Percentiles rank a stretch among this genome's conserved stretches.
Evolutionary conservation across 2,797 vertebrate genomes (phyloP).

Genomic region (Loris lydekkerianus): DNA sequence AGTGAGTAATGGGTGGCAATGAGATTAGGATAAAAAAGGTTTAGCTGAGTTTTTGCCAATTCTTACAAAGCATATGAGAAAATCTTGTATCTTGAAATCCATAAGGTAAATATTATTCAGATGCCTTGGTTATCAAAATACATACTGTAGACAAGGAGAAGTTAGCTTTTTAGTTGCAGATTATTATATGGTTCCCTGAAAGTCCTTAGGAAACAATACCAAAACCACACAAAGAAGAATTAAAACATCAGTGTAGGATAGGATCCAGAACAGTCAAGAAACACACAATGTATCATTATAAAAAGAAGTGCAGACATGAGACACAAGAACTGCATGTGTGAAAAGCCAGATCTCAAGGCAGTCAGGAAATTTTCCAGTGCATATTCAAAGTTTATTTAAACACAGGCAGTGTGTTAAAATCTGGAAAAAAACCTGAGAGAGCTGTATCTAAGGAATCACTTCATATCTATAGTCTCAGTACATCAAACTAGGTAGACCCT

Average conservation of each 20-base stretch:
- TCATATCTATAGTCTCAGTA: neutral
- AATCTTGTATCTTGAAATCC: slow-evolving; percentile 38
- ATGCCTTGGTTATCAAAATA: slow-evolving; percentile 7
- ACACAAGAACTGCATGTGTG: neutral
- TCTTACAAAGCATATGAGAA: slow-evolving; percentile 1
- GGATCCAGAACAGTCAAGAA: neutral
- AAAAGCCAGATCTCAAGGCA: neutral
- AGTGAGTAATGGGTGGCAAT: neutral
- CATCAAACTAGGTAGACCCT: neutral
- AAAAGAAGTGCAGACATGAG: neutral
- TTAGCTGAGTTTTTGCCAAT: neutral
- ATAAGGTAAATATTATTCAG: neutral
- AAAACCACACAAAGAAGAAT: neutral
- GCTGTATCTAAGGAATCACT: neutral
- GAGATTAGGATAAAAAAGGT: neutral
- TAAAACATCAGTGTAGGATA: neutral
- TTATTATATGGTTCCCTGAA: neutral
- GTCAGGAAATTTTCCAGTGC: neutral
- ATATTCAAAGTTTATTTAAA: neutral
- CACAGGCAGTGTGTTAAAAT: neutral
- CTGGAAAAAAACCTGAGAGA: neutral
- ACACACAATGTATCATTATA: neutral
- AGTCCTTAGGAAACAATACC: neutral
- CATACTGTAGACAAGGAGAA: neutral
- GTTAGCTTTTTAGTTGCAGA: neutral